These are phyloP conservation scores for Oopsacas minuta DNA, from an alignment of 37 sponge, comb jelly and placozoan species.

Conservation along the genomic window DNA sequence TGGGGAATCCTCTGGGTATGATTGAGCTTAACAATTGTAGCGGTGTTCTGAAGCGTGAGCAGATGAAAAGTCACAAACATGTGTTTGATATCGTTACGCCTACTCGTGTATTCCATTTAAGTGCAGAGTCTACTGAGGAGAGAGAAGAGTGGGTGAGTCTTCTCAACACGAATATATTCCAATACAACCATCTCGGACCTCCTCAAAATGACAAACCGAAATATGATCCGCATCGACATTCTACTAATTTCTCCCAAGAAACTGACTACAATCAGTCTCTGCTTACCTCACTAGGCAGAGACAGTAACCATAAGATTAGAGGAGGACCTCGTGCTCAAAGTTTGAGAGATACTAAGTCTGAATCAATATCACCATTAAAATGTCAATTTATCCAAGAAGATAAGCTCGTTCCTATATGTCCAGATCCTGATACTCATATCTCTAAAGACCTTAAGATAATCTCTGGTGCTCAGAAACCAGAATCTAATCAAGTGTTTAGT, in stretches of 20 bases:
- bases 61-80: slow-evolving; percentile 39
- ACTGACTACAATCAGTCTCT: background rate
- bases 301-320: background rate
- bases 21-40: slow-evolving; percentile 33
- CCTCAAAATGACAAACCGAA: background rate
- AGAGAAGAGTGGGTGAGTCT: slow-evolving; percentile 37
- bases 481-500: background rate
- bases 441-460: background rate
- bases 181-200: background rate
- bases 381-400: no score
- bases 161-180: slow-evolving; percentile 30
- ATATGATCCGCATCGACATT: background rate
- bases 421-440: no score
- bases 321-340: background rate
- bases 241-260: background rate
- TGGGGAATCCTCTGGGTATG: slow-evolving; percentile 17
- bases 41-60: slow-evolving; percentile 20
- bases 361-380: no score
- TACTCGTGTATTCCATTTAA: slow-evolving; percentile 45
- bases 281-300: background rate
- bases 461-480: background rate
- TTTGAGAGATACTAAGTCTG: background rate
- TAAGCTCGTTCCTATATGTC: no score
- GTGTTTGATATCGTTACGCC: slow-evolving; percentile 49
- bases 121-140: slow-evolving; percentile 34